Base-by-base conservation (phyloP, 1,140 invertebrate genomes). In the Thalassaphorura encarpata region DNA sequence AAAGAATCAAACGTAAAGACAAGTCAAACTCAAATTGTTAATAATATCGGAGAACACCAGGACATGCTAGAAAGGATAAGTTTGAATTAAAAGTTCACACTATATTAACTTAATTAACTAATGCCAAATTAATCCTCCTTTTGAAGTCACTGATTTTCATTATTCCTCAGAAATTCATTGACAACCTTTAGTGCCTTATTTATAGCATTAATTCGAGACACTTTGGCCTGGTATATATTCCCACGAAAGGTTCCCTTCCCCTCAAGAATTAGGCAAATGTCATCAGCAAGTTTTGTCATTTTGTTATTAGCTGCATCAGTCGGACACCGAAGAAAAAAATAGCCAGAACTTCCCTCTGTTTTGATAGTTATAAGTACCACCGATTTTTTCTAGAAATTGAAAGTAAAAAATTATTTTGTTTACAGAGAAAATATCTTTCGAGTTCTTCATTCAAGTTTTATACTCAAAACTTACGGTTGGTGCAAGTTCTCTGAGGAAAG, bases 351-450 rank as follows among this genome's bases (percentile, higher is more conserved):
- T 1, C 41, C 52, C 0, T 64, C 62, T 3, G 46, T 51, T 36
- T 64, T 64, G 1, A 64, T 26, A 18, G 58, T 58, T 8, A 64
- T 41, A n/a, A n/a, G n/a, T n/a, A n/a, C n/a, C n/a, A n/a, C n/a
- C n/a, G n/a, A n/a, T n/a, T n/a, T n/a, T n/a, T n/a, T n/a, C n/a
- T n/a, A n/a, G n/a, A n/a, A n/a, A n/a, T n/a, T 13, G 61, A 26
- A 11, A 63, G 8, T 13, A 60, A 24, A n/a, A 18, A 29, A n/a
- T 46, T 27, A 15, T 48, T 47, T 42, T 55, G 26, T 24, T 42
- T 6, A 31, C 23, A 46, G 16, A 47, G 16, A 50, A 31, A 46
- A 39, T n/a, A n/a, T 21, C 33, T 49, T 3, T 6, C 53, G 24
- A 41, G 8, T 11, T n/a, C 33, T 11, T 11, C 6, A 19, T 55